Conservation (phyloP, 2,113 vertebrate species). For the Ellobius talpinus region DNA sequence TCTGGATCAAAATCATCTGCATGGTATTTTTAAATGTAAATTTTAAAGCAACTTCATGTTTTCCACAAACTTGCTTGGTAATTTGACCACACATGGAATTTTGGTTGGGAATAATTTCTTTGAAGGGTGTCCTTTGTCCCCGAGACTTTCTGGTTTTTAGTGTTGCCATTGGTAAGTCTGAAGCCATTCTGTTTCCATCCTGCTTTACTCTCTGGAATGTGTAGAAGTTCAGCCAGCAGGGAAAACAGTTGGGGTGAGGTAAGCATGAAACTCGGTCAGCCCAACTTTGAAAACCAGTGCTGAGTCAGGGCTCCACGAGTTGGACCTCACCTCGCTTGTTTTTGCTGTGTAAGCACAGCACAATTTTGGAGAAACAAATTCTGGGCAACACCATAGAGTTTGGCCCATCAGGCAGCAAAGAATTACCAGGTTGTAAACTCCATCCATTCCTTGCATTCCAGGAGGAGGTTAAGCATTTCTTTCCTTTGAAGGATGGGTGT, state of each 20-base stretch:
- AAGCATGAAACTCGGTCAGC: neutral
- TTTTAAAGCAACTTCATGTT: neutral
- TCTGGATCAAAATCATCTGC: neutral
- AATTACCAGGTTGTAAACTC: neutral
- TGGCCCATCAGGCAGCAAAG: neutral
- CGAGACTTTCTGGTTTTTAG: neutral
- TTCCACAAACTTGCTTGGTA: neutral
- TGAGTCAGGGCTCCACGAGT: neutral
- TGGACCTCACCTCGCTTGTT: neutral
- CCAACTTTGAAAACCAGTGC: no score
- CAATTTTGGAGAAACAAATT: neutral
- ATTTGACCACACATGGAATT: neutral
- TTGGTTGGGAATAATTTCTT: neutral
- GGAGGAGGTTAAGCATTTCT: neutral
- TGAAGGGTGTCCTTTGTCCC: neutral
- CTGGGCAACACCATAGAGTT: neutral
- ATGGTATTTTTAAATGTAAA: neutral
- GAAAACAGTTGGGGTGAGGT: neutral
- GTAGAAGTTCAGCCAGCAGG: neutral
- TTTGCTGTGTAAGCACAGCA: neutral
- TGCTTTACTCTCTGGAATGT: constrained; percentile 7
- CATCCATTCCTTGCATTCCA: neutral
- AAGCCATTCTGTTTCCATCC: neutral
- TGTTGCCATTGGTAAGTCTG: neutral
- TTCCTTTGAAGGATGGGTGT: neutral